Conservation (phyloP, 2,113 vertebrate species). For the Thymallus thymallus region DNA sequence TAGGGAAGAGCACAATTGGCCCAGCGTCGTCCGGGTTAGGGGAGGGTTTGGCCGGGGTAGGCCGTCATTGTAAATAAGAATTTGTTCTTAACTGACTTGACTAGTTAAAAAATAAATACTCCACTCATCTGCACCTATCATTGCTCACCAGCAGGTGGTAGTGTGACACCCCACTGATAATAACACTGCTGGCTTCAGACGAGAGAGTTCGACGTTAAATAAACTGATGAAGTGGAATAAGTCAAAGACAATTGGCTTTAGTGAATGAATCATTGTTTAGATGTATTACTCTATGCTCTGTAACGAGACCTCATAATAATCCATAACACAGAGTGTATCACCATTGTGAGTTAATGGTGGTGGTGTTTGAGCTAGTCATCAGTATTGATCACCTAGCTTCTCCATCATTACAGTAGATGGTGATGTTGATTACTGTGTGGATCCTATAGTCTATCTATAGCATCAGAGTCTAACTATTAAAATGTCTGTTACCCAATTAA, state of each 20-base stretch:
- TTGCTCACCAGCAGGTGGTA: slow-evolving; percentile 37
- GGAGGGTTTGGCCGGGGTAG: too few species aligned
- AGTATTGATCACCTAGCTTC: neutral
- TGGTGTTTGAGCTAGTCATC: neutral
- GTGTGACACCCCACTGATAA: slow-evolving; percentile 21
- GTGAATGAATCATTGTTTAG: too few species aligned
- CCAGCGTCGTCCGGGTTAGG: too few species aligned
- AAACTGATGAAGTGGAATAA: too few species aligned
- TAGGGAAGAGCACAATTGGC: too few species aligned
- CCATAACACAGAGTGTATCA: too few species aligned
- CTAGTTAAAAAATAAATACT: neutral
- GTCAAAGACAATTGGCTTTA: too few species aligned
- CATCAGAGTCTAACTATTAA: too few species aligned
- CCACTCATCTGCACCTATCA: neutral
- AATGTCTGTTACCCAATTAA: too few species aligned
- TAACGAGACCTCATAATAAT: too few species aligned
- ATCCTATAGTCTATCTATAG: neutral
- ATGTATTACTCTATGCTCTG: neutral
- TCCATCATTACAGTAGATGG: neutral
- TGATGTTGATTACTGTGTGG: neutral
- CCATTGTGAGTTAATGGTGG: neutral
- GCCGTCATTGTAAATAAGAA: too few species aligned
- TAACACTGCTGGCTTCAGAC: neutral
- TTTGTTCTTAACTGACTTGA: too few species aligned
- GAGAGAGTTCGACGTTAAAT: neutral